These are phyloP conservation scores for Lasioglossum lativentre DNA, from an alignment of 2,888 invertebrate species.

Conservation along the genomic window DNA sequence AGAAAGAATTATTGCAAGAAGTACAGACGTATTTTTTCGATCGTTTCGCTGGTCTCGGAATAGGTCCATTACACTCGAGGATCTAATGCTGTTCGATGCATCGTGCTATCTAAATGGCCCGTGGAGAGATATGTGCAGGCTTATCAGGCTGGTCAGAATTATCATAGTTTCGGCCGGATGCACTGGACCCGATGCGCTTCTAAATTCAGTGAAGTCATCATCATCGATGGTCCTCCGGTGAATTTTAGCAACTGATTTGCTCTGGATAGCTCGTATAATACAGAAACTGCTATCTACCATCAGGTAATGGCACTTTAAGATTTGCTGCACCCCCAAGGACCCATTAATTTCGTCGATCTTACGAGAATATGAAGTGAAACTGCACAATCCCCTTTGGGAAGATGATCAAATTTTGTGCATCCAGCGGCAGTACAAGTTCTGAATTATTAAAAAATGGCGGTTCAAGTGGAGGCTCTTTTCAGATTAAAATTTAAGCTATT, in stretches of 20 bases:
- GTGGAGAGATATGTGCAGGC: slow-evolving; percentile 9
- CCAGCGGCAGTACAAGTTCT: background rate
- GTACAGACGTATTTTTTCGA: background rate
- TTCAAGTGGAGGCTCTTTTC: background rate
- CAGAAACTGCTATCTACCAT: background rate
- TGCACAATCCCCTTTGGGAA: background rate
- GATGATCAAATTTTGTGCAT: background rate
- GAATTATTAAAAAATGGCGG: background rate
- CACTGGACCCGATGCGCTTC: slow-evolving; percentile 16
- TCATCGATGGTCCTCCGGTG: background rate
- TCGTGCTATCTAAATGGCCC: slow-evolving; percentile 38
- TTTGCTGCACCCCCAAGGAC: background rate
- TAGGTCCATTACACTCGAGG: background rate
- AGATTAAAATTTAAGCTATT: background rate
- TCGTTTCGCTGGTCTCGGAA: background rate
- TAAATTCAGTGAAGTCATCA: slow-evolving; percentile 24
- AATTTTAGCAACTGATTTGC: slow-evolving; percentile 8
- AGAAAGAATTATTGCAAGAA: background rate
- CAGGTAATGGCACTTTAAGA: background rate
- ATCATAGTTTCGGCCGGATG: slow-evolving; percentile 21
- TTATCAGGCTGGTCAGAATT: slow-evolving; percentile 27
- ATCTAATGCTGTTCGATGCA: slow-evolving; percentile 6
- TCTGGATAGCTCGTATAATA: background rate
- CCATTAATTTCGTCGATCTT: background rate
- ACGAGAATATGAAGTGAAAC: background rate